Conservation (phyloP, 2,113 vertebrate species). For the Calyptommatus sinebrachiatus region DNA sequence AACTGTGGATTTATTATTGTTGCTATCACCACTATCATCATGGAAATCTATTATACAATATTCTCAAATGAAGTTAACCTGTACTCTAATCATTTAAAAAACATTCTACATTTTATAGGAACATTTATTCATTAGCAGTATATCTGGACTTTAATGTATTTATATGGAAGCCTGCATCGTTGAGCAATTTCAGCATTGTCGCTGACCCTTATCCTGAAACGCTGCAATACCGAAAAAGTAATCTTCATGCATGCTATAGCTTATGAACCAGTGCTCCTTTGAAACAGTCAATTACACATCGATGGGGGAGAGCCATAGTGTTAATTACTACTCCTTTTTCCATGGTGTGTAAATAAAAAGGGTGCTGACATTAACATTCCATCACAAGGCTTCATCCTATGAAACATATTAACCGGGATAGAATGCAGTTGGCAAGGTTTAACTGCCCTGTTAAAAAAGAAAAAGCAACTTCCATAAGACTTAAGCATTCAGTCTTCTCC, state of each 20-base stretch:
- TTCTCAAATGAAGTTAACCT: slow-evolving; percentile 52
- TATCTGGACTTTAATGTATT: slow-evolving; percentile 90
- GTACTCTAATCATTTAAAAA: slow-evolving; percentile 64
- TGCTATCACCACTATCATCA: too few species aligned
- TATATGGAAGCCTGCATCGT: slow-evolving; percentile 93
- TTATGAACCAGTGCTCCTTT: slow-evolving; percentile 85
- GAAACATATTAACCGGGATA: slow-evolving; percentile 76
- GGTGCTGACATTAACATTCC: slow-evolving; percentile 96
- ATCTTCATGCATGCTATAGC: slow-evolving; percentile 91
- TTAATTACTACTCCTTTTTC: slow-evolving; percentile 87
- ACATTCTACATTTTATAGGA: slow-evolving; percentile 72
- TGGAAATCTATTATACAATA: slow-evolving; percentile 43
- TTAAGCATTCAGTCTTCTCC: slow-evolving; percentile 36
- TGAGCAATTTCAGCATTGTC: slow-evolving; percentile 86
- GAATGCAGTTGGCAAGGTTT: slow-evolving; percentile 66
- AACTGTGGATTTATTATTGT: slow-evolving; percentile 21
- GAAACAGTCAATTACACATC: slow-evolving; percentile 96
- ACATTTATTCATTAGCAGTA: slow-evolving; percentile 95
- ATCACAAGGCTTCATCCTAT: slow-evolving; percentile 77
- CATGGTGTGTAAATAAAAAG: slow-evolving; percentile 94
- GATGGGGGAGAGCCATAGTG: slow-evolving; percentile 83
- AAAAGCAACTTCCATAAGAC: slow-evolving; percentile 60
- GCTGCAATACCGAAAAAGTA: slow-evolving; percentile 84
- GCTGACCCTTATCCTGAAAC: slow-evolving; percentile 92
- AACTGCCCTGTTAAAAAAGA: slow-evolving; percentile 60